phyloP scores from a whole-genome alignment of 2,113 vertebrate species.

The Otus sunia region DNA sequence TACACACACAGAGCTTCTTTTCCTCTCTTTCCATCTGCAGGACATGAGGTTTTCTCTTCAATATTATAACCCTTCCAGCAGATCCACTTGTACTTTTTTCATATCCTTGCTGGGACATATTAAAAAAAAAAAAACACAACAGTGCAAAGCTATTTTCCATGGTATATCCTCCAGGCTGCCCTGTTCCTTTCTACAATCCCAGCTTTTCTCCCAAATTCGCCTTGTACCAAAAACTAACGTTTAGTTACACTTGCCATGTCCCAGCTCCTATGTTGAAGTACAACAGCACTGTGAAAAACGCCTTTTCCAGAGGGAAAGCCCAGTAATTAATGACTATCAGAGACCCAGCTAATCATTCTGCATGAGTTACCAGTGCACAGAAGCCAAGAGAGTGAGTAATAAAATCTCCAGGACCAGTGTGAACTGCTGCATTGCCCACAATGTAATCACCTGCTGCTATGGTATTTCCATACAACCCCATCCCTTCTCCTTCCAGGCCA shows the following conservation, averaged over 20 bases:
- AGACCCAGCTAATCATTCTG: not conserved
- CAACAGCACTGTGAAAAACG: not conserved
- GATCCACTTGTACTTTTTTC: not conserved
- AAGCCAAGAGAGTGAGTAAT: not conserved
- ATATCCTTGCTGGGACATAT: not conserved
- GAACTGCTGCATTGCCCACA: not conserved
- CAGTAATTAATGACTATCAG: not conserved
- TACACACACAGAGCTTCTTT: not conserved
- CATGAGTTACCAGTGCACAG: not conserved
- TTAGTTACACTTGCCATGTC: not conserved
- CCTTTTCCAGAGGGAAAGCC: not conserved
- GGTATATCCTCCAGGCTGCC: not conserved
- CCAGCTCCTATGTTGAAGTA: not conserved
- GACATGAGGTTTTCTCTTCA: conserved; percentile 39
- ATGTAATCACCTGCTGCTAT: not conserved
- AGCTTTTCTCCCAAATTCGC: not conserved
- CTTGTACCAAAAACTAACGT: not conserved
- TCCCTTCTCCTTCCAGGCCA: not conserved
- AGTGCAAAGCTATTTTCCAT: not conserved
- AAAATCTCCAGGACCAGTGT: not conserved
- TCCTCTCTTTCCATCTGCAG: not conserved
- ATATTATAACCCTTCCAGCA: not conserved
- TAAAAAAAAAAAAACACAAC: not conserved
- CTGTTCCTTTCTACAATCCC: not conserved
- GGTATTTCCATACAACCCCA: not conserved